Conservation (phyloP, 2,113 vertebrate genomes). For the Ictalurus furcatus region DNA sequence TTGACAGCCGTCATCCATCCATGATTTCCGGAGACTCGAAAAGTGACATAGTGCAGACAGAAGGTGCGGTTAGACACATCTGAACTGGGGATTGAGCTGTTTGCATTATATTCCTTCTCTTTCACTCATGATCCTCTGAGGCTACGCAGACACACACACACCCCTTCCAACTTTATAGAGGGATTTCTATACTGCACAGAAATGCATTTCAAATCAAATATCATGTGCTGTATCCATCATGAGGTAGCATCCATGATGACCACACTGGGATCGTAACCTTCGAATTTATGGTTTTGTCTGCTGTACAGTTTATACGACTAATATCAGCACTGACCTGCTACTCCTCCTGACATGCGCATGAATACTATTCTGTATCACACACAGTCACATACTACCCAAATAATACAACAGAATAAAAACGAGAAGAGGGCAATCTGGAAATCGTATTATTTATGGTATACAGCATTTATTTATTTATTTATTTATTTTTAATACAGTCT, state of each 20-base stretch:
- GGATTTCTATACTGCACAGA: not conserved
- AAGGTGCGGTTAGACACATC: constrained; percentile 14
- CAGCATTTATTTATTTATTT: not conserved
- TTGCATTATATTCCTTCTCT: not conserved
- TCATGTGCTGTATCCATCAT: not conserved
- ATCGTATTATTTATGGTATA: not conserved
- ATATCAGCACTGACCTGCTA: not conserved
- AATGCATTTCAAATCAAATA: not conserved
- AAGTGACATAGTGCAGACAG: constrained; percentile 51
- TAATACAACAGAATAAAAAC: not conserved
- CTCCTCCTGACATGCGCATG: not conserved
- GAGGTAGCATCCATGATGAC: not conserved
- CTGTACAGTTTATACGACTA: not conserved
- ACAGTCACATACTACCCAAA: not conserved
- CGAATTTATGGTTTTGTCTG: not conserved
- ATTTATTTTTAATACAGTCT: too few relatives aligned
- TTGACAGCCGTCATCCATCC: not conserved
- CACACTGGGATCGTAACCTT: not conserved
- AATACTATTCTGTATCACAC: not conserved
- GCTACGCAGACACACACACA: not conserved
- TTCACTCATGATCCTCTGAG: not conserved
- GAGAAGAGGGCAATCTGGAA: not conserved
- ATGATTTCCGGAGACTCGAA: not conserved
- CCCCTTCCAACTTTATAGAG: not conserved
- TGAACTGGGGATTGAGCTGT: not conserved